Conservation (phyloP, 2,113 vertebrate species). For the Oncorhynchus clarkii region DNA sequence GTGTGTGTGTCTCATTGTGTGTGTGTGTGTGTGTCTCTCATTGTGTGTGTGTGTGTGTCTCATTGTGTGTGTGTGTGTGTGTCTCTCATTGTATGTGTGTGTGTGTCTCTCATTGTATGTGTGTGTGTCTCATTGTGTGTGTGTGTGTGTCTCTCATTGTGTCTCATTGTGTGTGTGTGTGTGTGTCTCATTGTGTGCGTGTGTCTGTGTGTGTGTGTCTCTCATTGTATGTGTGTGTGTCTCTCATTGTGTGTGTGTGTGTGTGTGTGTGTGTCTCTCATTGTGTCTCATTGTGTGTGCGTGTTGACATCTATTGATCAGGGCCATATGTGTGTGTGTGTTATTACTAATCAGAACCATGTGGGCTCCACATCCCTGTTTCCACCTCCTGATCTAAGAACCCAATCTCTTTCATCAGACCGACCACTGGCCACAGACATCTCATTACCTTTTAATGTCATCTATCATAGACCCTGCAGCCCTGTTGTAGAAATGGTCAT, state of each 20-base stretch:
- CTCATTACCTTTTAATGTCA: conserved; percentile 8
- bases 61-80: neutral
- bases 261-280: neutral
- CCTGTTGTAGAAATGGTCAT: conserved; percentile 2
- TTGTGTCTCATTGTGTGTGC: no score
- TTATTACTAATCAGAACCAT: conserved; percentile 58
- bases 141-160: no score
- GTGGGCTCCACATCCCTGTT: conserved; percentile 31
- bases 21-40: no score
- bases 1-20: no score
- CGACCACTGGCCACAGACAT: neutral
- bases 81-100: no score
- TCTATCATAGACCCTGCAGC: conserved; percentile 6
- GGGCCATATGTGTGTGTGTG: conserved; percentile 42
- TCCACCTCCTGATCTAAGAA: conserved; percentile 21
- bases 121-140: neutral
- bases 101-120: no score
- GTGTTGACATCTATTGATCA: conserved; percentile 45
- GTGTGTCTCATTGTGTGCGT: no score
- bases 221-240: no score
- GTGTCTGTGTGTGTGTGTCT: no score
- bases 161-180: no score
- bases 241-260: neutral
- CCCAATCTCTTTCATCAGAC: neutral
- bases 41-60: neutral